Conservation (phyloP, 2,888 invertebrate species). For the Strigamia crassipes region DNA sequence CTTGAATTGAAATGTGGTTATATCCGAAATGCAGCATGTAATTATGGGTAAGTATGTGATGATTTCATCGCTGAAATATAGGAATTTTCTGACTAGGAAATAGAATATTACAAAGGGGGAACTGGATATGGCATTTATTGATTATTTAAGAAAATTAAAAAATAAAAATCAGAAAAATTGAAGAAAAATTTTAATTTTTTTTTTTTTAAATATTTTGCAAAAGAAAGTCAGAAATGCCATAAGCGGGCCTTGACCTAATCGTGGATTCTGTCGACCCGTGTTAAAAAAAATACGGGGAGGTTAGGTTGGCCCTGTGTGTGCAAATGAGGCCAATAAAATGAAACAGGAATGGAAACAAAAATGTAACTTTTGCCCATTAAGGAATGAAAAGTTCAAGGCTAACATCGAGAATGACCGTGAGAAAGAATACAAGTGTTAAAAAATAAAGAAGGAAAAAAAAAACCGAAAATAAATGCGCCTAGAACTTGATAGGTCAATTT, state of each 20-base stretch:
- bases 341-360: constrained; percentile 32
- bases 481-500: no score
- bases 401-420: constrained; percentile 13
- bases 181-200: background rate
- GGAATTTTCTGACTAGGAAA: no score
- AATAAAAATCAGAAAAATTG: background rate
- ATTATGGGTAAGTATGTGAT: background rate
- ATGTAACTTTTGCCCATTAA: constrained; percentile 33
- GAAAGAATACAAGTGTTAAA: background rate
- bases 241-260: constrained; percentile 10
- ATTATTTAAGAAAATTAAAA: background rate
- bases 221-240: constrained; percentile 11
- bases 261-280: background rate
- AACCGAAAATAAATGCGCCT: background rate
- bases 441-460: background rate
- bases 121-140: background rate
- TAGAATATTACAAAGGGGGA: no score
- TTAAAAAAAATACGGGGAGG: background rate
- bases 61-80: background rate
- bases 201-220: background rate
- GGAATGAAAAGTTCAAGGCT: constrained; percentile 31
- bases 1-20: background rate
- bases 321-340: constrained; percentile 30
- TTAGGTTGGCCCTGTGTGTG: constrained; percentile 24
- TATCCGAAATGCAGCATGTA: background rate